Conservation (phyloP, 2,888 invertebrate genomes). For the Cryptocheilus praepositus region DNA sequence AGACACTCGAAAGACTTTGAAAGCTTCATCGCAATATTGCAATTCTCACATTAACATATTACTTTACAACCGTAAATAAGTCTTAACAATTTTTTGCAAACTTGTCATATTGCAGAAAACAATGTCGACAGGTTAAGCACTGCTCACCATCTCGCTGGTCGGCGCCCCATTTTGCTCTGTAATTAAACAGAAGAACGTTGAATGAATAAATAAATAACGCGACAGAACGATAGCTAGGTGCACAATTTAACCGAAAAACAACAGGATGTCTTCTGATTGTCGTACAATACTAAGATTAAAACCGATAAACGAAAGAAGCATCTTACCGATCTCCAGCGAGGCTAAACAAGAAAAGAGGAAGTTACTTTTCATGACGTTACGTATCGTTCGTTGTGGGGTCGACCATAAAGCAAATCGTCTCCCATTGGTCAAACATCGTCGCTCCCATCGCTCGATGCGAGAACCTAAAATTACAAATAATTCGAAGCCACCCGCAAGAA, state of each 20-base stretch:
- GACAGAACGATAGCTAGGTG: not conserved
- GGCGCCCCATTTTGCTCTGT: constrained; percentile 94
- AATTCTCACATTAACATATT: not conserved
- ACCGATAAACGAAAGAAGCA: constrained; percentile 38
- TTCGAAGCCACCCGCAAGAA: too few relatives aligned
- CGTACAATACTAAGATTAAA: constrained; percentile 19
- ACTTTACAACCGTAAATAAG: not conserved
- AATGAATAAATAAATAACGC: constrained; percentile 40
- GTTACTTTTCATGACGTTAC: constrained; percentile 1
- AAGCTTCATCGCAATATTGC: not conserved
- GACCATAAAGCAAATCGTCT: not conserved
- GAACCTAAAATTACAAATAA: too few relatives aligned
- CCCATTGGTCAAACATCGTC: too few relatives aligned
- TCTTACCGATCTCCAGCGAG: constrained; percentile 42
- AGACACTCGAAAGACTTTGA: not conserved
- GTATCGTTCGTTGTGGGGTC: constrained; percentile 1
- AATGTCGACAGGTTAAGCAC: constrained; percentile 36
- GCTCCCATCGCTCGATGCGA: too few relatives aligned
- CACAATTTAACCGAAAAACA: not conserved
- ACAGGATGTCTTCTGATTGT: not conserved
- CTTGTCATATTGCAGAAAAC: too few relatives aligned
- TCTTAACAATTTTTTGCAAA: constrained; percentile 19
- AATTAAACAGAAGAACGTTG: constrained; percentile 46
- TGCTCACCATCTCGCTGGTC: constrained; percentile 98
- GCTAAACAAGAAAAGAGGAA: constrained; percentile 49